These are phyloP conservation scores for Parascotia fuliginaria DNA, from an alignment of 2,888 invertebrate species.

Conservation along the genomic window DNA sequence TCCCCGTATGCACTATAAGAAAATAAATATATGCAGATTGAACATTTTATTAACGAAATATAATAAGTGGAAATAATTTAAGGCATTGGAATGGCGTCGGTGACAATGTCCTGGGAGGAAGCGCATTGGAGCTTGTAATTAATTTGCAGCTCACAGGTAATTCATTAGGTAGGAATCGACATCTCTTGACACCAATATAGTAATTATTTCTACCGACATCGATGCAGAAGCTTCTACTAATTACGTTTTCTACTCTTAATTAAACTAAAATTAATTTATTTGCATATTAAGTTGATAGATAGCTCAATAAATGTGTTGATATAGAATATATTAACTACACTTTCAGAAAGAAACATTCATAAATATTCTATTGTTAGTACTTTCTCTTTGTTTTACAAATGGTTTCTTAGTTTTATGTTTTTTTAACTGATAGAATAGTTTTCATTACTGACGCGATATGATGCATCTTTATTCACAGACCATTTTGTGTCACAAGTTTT, in stretches of 20 bases:
- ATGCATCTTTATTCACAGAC: too few relatives aligned
- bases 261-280: too few relatives aligned
- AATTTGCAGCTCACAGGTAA: constrained; percentile 63
- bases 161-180: constrained; percentile 63
- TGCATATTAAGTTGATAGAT: too few relatives aligned
- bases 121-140: constrained; percentile 56
- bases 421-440: too few relatives aligned
- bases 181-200: constrained; percentile 51
- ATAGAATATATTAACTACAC: too few relatives aligned
- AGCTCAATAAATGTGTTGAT: too few relatives aligned
- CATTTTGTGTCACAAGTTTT: too few relatives aligned
- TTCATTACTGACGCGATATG: too few relatives aligned
- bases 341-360: too few relatives aligned
- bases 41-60: constrained; percentile 37
- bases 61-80: constrained; percentile 44
- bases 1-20: not conserved
- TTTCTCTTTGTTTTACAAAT: too few relatives aligned
- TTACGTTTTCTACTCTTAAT: constrained; percentile 66
- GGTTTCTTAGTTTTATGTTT: too few relatives aligned
- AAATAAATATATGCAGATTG: not conserved
- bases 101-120: constrained; percentile 42
- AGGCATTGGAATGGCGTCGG: constrained; percentile 38
- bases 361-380: too few relatives aligned
- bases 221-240: constrained; percentile 51
- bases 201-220: constrained; percentile 49